Base-by-base conservation (phyloP, 2,797 vertebrate species). In the Argyrosomus regius region DNA sequence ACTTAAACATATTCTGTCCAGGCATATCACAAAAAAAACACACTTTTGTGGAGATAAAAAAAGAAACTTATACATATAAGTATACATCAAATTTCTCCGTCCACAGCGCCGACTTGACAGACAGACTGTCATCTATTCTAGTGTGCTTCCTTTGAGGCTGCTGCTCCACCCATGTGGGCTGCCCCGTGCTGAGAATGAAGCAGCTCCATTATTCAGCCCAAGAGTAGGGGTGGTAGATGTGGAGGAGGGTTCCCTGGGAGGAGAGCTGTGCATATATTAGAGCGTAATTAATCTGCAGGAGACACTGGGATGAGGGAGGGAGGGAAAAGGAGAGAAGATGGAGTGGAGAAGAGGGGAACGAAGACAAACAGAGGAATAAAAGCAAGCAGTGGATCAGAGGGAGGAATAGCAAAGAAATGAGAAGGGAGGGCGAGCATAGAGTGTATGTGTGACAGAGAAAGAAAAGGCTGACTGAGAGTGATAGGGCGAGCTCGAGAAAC, bases 251-350 rank as follows among this genome's bases (percentile, higher is more conserved):
- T 88, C 79, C 79, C 81, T 41, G 72, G 70, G 89, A 90, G 77
- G 79, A 75, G 79, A 79, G 81, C 81, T 79, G 84, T 54, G 87
- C 85, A 87, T 87, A 81, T 53, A 89, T 88, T 88, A 85, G 12
- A 79, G 7, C 2, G 53, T 84, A 91, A 91, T 92, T 90, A 92
- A 91, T 89, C 88, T 90, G 86, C 83, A 75, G 71, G 78, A 91
- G 78, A 88, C 71, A 71, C 75, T 81, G 75, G 69, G 66, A 65
- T 43, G 68, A 80, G 41, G 35, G 65, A 22, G 41, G 35, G 77
- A 68, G 64, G 7, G 48, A 28, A 31, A 26, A 2, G 28, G 18
- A 10, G 57, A 58, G 16, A 17, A 26, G 8, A 56, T 20, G 8
- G 49, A 46, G 43, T 14, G 46, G 11, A 43, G 22, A n/a, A 65